phyloP scores from a whole-genome alignment of 2,113 vertebrate species.

The Typhlomys cinereus region DNA sequence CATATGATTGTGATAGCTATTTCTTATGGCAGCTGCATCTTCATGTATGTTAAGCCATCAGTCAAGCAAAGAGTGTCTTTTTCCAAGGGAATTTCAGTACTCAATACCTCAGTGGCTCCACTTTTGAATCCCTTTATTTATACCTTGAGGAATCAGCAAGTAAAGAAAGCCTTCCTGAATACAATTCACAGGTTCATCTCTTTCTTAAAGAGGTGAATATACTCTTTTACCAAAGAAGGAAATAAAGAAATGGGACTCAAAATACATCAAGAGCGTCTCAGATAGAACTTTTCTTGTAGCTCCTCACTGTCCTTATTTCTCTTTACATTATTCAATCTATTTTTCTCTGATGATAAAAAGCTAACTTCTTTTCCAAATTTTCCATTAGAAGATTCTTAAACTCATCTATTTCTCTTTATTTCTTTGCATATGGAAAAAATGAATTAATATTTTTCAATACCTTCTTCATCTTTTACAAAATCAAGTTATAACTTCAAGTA shows the following conservation, averaged over 20 bases:
- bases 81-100: conserved; percentile 68
- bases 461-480: background rate
- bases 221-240: background rate
- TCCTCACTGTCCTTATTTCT: background rate
- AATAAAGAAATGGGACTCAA: background rate
- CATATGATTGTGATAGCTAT: conserved; percentile 72
- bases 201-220: conserved; percentile 29
- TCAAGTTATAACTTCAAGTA: background rate
- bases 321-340: background rate
- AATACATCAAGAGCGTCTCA: background rate
- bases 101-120: conserved; percentile 71
- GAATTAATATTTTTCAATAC: background rate
- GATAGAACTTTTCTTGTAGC: background rate
- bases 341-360: background rate
- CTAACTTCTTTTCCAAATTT: background rate
- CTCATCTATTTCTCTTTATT: background rate
- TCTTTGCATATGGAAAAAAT: background rate
- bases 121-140: conserved; percentile 78
- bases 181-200: background rate
- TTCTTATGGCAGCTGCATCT: conserved; percentile 73
- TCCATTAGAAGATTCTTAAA: background rate
- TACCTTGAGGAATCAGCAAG: conserved; percentile 67
- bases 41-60: conserved; percentile 74
- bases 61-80: conserved; percentile 60
- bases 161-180: conserved; percentile 60